Base-by-base conservation (phyloP, 2,888 invertebrate genomes). In the Dynastes tityus region DNA sequence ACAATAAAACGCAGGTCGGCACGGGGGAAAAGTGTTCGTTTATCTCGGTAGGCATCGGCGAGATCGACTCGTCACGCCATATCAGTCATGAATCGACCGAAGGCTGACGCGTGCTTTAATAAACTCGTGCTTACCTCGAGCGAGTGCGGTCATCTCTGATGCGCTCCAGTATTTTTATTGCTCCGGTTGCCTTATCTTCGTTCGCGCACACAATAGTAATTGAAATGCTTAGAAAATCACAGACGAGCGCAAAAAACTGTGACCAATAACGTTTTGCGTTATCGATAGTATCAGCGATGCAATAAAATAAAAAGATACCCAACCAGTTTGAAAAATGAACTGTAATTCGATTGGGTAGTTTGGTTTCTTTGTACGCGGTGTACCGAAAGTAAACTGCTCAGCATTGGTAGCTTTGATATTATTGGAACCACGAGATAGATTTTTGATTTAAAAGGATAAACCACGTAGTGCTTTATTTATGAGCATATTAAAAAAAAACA, bases 61-160 rank as follows among this genome's bases (percentile, higher is more conserved):
- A 71, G 71, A 71, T 71, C 32, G 55, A 55, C 58, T 55, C 80
- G 77, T 82, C 82, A 71, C 71, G 71, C n/a, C 55, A n/a, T 71
- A 71, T 83, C 83, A 81, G 81, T 80, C 80, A 78, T 45, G 55
- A 16, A 55, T 71, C 71, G 55, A 55, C 37, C 71, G 53, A 71
- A 29, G 78, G 76, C 78, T 74, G 80, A 81, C 82, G 80, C 80
- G 76, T 73, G 81, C 78, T 77, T 80, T 80, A 80, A 80, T 80
- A 80, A 83, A 82, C 82, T 82, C 83, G 83, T 83, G 83, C 79
- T 83, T 80, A 82, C 83, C 82, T 80, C 80, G 80, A 83, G 71
- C 71, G 22, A 58, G 22, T 49, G 22, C 45, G 65, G 16, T 82
- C 82, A 78, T 75, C 63, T 78, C 77, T 67, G 32, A 37, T 37